Base-by-base conservation (phyloP, 2,113 vertebrate species). In the Hypocryptadius cinnamomeus region DNA sequence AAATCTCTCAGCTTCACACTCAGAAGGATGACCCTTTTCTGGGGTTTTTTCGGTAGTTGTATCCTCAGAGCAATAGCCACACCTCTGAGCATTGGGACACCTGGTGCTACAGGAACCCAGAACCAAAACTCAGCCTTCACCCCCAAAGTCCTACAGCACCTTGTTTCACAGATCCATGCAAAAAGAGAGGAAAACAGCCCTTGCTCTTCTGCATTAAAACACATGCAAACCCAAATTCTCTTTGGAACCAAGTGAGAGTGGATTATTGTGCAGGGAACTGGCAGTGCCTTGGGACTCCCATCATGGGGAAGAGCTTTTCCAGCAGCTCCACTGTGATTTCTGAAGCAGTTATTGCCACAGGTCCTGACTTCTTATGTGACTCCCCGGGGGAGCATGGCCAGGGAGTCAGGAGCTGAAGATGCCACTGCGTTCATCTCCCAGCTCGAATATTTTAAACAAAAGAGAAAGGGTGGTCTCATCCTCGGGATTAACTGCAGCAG, bases 391-490 rank as follows among this genome's bases (percentile, higher is more conserved):
- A 76, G 80, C 42, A 51, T 42, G 19, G 80, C 66, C 35, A 45
- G 63, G 35, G 19, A 42, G 50, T 2, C 6, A 79, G 59, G 81
- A 93, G 59, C 71, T 85, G 54, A 90, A 91, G 91, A 87, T 92
- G 81, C 84, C 63, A 56, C 71, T 5, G 1, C 68, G 40, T 63
- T 73, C 40, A 17, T 66, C 76, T 35, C 42, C 64, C 85, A 87
- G 56, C 44, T 59, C 0, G 0, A 63, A 47, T 61, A 51, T 57
- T 71, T 66, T 44, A 80, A 77, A 91, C 89, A 70, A 70, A 94
- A 63, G 89, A 87, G 48, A 56, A 94, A 87, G 74, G 74, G 68
- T 70, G 74, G 74, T 80, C 63, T 83, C 64, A 28, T 78, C 47
- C 74, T 22, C 3, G 9, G 78, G 50, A 89, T 69, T 76, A 70